A percentile compares a stretch with the other conserved stretches of the same genome.
These are phyloP conservation scores for Cryptus viduatorius DNA, from an alignment of 2,888 invertebrate genomes.

Conservation along the genomic window DNA sequence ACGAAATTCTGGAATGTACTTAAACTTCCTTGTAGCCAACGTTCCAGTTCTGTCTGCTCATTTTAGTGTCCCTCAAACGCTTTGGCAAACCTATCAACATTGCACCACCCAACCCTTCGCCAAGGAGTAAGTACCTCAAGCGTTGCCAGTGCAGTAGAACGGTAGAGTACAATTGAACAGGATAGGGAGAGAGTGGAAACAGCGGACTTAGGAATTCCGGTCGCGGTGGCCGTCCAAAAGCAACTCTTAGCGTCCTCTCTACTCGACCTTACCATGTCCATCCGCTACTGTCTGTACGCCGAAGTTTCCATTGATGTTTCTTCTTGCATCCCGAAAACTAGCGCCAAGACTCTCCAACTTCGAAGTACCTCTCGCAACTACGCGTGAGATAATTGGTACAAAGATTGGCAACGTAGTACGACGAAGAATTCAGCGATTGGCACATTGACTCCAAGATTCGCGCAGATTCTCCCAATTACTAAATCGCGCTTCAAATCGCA, in stretches of 20 bases:
- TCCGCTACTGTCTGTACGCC: conserved; percentile 42
- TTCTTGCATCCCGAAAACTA: conserved; percentile 32
- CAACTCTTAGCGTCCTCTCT: conserved; percentile 63
- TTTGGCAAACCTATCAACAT: conserved; percentile 24
- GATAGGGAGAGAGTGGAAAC: conserved; percentile 16
- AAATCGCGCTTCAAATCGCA: background rate
- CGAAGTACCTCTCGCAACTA: background rate
- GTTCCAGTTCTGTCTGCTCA: background rate
- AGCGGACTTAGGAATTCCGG: conserved; percentile 67
- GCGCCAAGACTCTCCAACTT: conserved; percentile 32
- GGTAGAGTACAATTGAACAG: conserved; percentile 14
- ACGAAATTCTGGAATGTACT: conserved; percentile 28
- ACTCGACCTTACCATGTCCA: conserved; percentile 22
- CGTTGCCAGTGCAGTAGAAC: background rate
- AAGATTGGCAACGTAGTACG: background rate
- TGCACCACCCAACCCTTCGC: conserved; percentile 26
- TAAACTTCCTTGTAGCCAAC: conserved; percentile 1
- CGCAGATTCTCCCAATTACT: background rate
- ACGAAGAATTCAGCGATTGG: background rate
- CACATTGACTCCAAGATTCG: background rate
- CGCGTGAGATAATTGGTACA: background rate
- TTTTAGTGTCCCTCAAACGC: conserved; percentile 17
- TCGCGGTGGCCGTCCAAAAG: conserved; percentile 61
- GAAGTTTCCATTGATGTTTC: conserved; percentile 59
- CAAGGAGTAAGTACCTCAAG: conserved; percentile 23